Evolutionary conservation across 2,113 vertebrate genomes (phyloP).

Genomic region (Dascyllus trimaculatus): DNA sequence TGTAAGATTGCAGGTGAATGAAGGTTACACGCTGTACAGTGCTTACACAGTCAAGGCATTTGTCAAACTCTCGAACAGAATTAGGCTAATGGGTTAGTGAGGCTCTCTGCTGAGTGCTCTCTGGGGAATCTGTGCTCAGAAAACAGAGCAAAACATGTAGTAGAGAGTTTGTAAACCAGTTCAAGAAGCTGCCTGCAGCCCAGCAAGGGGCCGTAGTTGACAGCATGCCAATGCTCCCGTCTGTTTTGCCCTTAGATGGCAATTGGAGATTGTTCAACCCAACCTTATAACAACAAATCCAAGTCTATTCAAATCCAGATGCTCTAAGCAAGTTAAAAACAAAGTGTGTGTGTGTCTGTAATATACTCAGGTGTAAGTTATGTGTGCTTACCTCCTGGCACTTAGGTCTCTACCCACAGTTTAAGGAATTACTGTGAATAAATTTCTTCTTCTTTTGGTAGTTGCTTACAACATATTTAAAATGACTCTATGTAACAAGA

Average conservation of each 20-base stretch:
- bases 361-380: background rate
- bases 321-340: constrained; percentile 16
- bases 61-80: constrained; percentile 17
- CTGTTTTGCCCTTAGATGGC: constrained; percentile 64
- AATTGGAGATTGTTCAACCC: constrained; percentile 49
- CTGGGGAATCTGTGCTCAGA: background rate
- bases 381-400: background rate
- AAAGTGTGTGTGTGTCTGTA: background rate
- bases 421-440: background rate
- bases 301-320: constrained; percentile 44
- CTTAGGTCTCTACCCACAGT: background rate
- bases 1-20: background rate
- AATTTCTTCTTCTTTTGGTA: background rate
- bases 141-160: background rate
- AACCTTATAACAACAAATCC: constrained; percentile 39
- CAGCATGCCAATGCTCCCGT: constrained; percentile 30
- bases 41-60: background rate
- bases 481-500: no score
- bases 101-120: background rate
- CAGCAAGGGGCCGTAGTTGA: background rate
- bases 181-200: constrained; percentile 17
- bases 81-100: background rate
- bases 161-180: constrained; percentile 7
- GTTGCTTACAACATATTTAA: no score
- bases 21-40: background rate